phyloP scores from a whole-genome alignment of 2,113 vertebrate species.

The Tamias sibiricus region DNA sequence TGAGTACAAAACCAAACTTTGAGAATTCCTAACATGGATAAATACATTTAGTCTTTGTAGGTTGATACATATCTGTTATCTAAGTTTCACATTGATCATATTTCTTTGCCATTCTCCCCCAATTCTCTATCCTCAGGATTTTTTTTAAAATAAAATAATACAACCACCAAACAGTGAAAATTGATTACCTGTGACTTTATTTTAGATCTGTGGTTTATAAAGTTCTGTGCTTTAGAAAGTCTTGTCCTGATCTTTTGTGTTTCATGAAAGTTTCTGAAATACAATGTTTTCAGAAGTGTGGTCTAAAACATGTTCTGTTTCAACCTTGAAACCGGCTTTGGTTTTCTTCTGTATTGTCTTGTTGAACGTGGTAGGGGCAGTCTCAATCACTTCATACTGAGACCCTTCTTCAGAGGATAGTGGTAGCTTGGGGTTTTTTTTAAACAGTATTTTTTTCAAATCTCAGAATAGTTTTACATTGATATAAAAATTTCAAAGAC shows the following conservation, averaged over 20 bases:
- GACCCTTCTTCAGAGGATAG: not conserved
- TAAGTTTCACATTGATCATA: not conserved
- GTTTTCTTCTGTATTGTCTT: not conserved
- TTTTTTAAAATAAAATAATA: not conserved
- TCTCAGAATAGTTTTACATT: constrained; percentile 34
- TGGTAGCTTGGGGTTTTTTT: not conserved
- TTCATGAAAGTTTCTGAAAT: not conserved
- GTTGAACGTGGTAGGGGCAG: not conserved
- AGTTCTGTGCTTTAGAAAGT: not conserved
- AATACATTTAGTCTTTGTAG: not conserved
- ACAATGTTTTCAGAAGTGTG: not conserved
- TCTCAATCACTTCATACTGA: not conserved
- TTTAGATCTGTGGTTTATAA: not conserved
- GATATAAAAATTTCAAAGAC: not conserved
- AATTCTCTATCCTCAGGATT: not conserved
- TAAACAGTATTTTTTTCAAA: not conserved
- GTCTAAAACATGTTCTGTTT: not conserved
- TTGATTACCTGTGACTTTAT: not conserved
- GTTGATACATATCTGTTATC: not conserved
- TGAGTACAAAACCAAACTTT: not conserved
- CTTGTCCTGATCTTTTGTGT: not conserved
- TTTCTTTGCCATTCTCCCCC: not conserved
- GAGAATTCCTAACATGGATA: not conserved
- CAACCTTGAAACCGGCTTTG: not conserved
- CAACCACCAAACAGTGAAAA: not conserved